phyloP scores from a whole-genome alignment of 2,797 vertebrate genomes.

The Triplophysa bombifrons region DNA sequence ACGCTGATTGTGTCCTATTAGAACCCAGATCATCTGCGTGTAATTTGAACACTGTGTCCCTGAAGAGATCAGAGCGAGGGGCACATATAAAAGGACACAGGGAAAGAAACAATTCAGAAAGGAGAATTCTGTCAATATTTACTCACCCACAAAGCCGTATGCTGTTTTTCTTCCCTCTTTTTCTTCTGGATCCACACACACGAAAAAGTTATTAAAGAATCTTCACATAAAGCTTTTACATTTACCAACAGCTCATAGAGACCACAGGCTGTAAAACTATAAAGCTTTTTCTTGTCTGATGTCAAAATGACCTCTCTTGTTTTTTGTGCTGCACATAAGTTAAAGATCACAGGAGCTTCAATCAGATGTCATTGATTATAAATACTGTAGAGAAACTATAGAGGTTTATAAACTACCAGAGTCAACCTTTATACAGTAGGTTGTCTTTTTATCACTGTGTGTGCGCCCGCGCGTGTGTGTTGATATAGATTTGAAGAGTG shows the following conservation, averaged over 20 bases:
- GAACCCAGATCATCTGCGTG: conserved; percentile 42
- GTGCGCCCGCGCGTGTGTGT: neutral
- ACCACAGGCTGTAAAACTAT: neutral
- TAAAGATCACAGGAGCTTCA: neutral
- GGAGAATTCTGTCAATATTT: neutral
- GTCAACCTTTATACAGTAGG: neutral
- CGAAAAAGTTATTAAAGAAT: neutral
- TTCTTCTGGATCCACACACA: no score
- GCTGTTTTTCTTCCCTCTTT: neutral
- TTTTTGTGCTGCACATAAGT: neutral
- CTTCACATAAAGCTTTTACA: neutral
- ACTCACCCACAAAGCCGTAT: neutral
- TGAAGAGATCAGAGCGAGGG: conserved; percentile 27
- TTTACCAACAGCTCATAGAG: neutral
- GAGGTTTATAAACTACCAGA: neutral
- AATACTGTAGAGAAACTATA: neutral
- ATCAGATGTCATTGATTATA: neutral
- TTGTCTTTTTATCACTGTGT: neutral
- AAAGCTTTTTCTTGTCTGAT: neutral
- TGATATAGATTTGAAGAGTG: neutral
- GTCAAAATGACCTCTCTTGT: neutral
- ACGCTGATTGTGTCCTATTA: conserved; percentile 51
- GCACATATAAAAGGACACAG: conserved; percentile 10
- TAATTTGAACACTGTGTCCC: conserved; percentile 44
- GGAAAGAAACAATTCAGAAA: conserved; percentile 1